A percentile compares a stretch with the other conserved stretches of the same genome.
phyloP scores from a whole-genome alignment of 2,113 vertebrate genomes.

The Menura novaehollandiae region DNA sequence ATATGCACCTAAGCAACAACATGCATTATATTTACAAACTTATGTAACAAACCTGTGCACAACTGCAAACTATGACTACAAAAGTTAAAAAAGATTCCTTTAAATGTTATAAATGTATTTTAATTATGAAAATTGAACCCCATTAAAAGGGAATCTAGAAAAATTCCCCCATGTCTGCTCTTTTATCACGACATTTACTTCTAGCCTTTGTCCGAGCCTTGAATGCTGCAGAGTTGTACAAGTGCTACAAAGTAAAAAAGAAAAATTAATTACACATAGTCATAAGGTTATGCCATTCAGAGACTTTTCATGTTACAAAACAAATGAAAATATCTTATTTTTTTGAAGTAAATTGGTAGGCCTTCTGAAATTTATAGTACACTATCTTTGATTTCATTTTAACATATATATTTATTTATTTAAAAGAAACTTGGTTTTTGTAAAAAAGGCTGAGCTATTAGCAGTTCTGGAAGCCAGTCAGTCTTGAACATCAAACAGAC shows the following conservation, averaged over 20 bases:
- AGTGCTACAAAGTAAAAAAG: slow-evolving; percentile 77
- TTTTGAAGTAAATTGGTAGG: neutral
- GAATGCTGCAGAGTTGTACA: slow-evolving; percentile 96
- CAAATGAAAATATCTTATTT: neutral
- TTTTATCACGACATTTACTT: slow-evolving; percentile 96
- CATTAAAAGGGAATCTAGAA: slow-evolving; percentile 70
- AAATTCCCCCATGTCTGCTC: slow-evolving; percentile 92
- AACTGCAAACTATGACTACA: neutral
- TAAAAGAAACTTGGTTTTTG: neutral
- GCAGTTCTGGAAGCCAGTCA: neutral
- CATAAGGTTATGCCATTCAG: neutral
- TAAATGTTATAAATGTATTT: slow-evolving; percentile 19
- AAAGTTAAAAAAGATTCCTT: slow-evolving; percentile 4
- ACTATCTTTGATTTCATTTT: neutral
- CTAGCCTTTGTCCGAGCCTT: slow-evolving; percentile 97
- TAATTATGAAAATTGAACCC: neutral
- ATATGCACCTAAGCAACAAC: neutral
- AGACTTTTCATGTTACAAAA: neutral
- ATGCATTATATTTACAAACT: slow-evolving; percentile 31
- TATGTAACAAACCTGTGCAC: neutral
- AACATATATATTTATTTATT: too few relatives aligned
- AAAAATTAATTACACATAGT: neutral
- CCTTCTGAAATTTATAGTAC: neutral
- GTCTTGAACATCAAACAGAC: neutral
- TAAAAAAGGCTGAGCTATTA: neutral